Evolutionary conservation across 1,140 invertebrate genomes (phyloP), one percentile per base, ranked within the genome.

Genomic region (Lepidurus apus): DNA sequence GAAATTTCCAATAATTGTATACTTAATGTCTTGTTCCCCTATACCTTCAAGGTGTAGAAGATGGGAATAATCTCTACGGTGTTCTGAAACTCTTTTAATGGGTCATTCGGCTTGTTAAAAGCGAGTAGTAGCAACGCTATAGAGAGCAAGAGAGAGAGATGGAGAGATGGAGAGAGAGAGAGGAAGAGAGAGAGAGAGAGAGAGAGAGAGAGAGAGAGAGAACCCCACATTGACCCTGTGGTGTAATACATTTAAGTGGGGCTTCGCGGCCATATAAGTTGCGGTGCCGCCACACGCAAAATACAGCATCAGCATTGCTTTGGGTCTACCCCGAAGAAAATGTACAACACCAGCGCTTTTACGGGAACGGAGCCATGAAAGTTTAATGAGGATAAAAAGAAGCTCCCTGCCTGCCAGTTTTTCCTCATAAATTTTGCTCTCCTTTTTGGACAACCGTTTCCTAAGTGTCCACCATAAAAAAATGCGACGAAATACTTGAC

Each of bases 231-330:
- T 65, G 53, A 65, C 53, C 53, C 9, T 65, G 53, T 65, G 53
- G 53, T 65, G 53, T n/a, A 65, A 65, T 65, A 65, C 53, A 65
- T 65, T n/a, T 65, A 65, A 65, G 53, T 65, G 53, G 53, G 53
- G 53, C 53, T 21, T 65, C 53, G 17, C 17, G 17, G 17, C 17
- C 53, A 13, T 65, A 65, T 21, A 65, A 13, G 53, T 21, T 65
- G 53, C 17, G 53, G 53, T 65, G 21, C 53, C 53, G 53, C 53
- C 53, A 13, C 53, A 65, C 53, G 53, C 53, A 65, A 11, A 65
- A 17, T 65, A 65, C 53, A 65, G 53, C 53, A 65, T 65, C 53
- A 65, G 53, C 53, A 65, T 21, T 65, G 21, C 53, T 65, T 13
- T 65, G 17, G 8, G 53, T 65, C 53, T 65, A 13, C 8, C 53